Base-by-base conservation (phyloP, 1,140 invertebrate genomes). In the Xylocopa sonorina region DNA sequence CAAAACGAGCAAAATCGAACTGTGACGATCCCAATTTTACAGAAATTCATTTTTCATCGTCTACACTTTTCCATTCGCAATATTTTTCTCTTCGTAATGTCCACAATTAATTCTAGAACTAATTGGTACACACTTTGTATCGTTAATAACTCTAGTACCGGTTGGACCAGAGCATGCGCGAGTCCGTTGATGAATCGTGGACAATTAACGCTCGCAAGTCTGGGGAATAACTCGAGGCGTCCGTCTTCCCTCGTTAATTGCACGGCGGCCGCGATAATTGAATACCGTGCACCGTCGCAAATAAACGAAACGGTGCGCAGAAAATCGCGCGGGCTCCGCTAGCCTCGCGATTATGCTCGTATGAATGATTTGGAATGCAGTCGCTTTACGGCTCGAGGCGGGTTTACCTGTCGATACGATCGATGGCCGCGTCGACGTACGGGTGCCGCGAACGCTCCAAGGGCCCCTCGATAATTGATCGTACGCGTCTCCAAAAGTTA, bases 221-320 rank as follows among this genome's bases (percentile, higher is more conserved):
- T 14, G 21, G 41, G n/a, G 34, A 77, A 77, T 76, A 76, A 76
- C 57, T 57, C 51, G 10, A 43, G 4, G 24, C 48, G 72, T 55
- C 41, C 72, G 29, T 69, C 53, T 9, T 7, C 29, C 16, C 32
- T 7, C n/a, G 18, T 55, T 77, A 77, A 69, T 69, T 68, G 53
- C 27, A 77, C 29, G 6, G 41, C 64, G n/a, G 27, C 41, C 41
- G 24, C n/a, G 64, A 77, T 77, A 77, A 77, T 69, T 77, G 51
- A 77, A 77, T 77, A 53, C 41, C 63, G 16, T 3, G 41, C n/a
- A 1, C 4, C 58, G 24, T 5, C 46, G 34, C 38, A 57, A 67
- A 76, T 76, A 76, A 76, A 67, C 55, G 0, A 55, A 76, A 67
- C 50, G 29, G 46, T 24, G 50, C 21, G 29, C 50, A 55, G 38